A percentile compares a stretch with the other conserved stretches of the same genome.
Evolutionary conservation across 2,888 invertebrate genomes (phyloP).

Genomic region (Macaria liturata): DNA sequence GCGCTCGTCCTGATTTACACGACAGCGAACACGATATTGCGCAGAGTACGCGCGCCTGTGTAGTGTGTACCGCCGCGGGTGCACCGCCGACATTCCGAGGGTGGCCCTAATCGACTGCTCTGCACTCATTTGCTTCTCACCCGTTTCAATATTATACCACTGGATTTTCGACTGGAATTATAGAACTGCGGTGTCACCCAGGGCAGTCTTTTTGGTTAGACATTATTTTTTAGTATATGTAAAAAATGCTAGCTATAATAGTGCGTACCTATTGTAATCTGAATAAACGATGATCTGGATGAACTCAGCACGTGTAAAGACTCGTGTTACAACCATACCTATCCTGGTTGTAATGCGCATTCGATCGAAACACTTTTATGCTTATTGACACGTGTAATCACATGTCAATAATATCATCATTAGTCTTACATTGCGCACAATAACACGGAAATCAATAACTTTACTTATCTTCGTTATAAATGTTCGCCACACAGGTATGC

Average conservation of each 20-base stretch:
- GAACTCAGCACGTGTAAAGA: too few species aligned
- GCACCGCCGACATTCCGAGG: conserved; percentile 34
- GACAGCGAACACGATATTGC: conserved; percentile 58
- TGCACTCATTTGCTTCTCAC: conserved; percentile 29
- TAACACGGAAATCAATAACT: conserved; percentile 43
- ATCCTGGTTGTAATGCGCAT: too few species aligned
- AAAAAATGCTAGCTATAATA: too few species aligned
- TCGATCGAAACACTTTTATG: too few species aligned
- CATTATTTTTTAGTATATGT: too few species aligned
- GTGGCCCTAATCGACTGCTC: conserved; percentile 42
- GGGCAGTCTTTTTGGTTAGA: too few species aligned
- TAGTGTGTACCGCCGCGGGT: conserved; percentile 12
- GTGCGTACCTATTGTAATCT: too few species aligned
- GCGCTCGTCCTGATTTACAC: conserved; percentile 70
- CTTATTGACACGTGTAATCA: conserved; percentile 15
- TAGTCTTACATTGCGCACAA: conserved; percentile 33
- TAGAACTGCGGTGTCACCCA: background rate
- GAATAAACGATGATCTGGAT: too few species aligned
- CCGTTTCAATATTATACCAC: conserved; percentile 25
- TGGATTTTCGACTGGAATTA: conserved; percentile 12
- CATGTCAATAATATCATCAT: conserved; percentile 8
- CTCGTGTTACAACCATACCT: too few species aligned
- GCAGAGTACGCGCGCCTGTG: conserved; percentile 43
- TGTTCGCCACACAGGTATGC: conserved; percentile 52
- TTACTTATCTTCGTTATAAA: conserved; percentile 50